A percentile compares a stretch with the other conserved stretches of the same genome.
Evolutionary conservation across 2,113 vertebrate species (phyloP).

Genomic region (Gymnogyps californianus): DNA sequence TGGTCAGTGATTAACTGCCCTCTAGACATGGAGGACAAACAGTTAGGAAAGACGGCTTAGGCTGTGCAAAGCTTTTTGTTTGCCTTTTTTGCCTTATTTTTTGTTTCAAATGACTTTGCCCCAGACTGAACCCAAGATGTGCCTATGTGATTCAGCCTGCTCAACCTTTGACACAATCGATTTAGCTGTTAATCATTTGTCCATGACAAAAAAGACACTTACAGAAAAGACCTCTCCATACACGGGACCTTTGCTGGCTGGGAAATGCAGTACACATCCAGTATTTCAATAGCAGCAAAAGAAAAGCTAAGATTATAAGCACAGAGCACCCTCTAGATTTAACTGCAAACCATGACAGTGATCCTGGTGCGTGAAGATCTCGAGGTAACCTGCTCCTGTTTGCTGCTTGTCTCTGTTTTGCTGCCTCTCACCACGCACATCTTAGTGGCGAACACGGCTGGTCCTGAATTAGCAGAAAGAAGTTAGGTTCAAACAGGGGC

Average conservation of each 20-base stretch:
- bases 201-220: not conserved
- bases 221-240: not conserved
- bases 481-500: not conserved
- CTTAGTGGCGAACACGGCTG: not conserved
- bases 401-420: not conserved
- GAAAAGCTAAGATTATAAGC: not conserved
- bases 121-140: not conserved
- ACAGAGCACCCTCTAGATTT: not conserved
- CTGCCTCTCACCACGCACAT: not conserved
- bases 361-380: not conserved
- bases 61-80: not conserved
- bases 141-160: not conserved
- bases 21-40: not conserved
- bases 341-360: not conserved
- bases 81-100: not conserved
- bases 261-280: not conserved
- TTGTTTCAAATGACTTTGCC: not conserved
- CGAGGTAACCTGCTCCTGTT: not conserved
- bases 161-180: slow-evolving; percentile 63
- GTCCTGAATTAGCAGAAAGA: not conserved
- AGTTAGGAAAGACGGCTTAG: not conserved
- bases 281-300: not conserved
- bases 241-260: fast-evolving
- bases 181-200: slow-evolving; percentile 72
- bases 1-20: not conserved